Evolutionary conservation across 2,113 vertebrate species (phyloP), one percentile per base, ranked within the genome.

Genomic region (Xiphophorus maculatus): DNA sequence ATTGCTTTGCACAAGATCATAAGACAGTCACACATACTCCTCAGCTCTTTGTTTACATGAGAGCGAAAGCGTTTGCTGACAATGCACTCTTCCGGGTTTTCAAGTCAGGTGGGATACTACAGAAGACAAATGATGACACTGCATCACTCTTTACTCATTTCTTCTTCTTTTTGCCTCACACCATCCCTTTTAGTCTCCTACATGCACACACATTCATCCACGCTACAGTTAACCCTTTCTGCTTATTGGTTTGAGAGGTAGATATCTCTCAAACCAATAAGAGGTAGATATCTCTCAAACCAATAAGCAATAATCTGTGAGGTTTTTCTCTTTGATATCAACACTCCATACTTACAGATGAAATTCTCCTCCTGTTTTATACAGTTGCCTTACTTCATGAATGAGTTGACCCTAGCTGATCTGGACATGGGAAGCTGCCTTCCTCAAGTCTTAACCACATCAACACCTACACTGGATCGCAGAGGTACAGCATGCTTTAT

Each of bases 341-440:
- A 35, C 6, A 0, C 62, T 25, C 42, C 19, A 19, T 54, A 15
- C 70, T 11, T 17, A 35, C 19, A 65, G 1, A 48, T 60, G 44
- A 17, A 63, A 64, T 19, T 28, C 63, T 32, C 60, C 65, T 27
- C 78, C 79, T 89, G 77, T 85, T 32, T 83, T 67, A 58, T 58
- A 7, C 73, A 96, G 96, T 88, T 97, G 79, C 96, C 96, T 0
- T 96, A 96, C 76, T 96, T 97, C 78, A 96, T 97, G 96, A 95
- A 96, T 0, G 96, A 96, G 86, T 91, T 97, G 89, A 92, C 89
- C 0, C 93, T 97, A 76, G 95, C 94, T 0, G 96, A 95, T 72
- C 89, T 97, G 90, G 95, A 97, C 88, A 96, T 96, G 95, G 96
- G 96, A 35, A 94, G 93, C 0, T 95, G 94, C 73, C 83, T 96